Base-by-base conservation (phyloP, 2,797 vertebrate genomes). In the Chelonia mydas region DNA sequence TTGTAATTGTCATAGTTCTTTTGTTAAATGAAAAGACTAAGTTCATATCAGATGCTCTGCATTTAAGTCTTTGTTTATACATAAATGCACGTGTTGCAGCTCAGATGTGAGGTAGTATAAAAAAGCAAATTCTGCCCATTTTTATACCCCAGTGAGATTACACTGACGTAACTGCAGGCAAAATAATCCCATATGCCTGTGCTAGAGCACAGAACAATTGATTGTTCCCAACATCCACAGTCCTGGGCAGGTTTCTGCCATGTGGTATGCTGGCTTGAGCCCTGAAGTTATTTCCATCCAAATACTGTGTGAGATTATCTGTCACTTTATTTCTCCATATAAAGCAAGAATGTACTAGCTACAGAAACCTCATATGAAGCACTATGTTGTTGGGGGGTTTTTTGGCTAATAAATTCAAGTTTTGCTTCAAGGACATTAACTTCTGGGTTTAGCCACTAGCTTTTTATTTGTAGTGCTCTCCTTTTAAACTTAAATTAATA, bases 401-500 rank as follows among this genome's bases (percentile, higher is more conserved):
- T 81, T n/a, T 59, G 33, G 0, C 11, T 77, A 11, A 12, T 10
- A 49, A 16, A 41, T n/a, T 85, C 6, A n/a, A 49, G 7, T 54
- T 87, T 89, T 92, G 37, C 84, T 80, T 74, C 76, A 80, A 31
- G 72, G 83, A 50, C 37, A 68, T 86, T 72, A 49, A 3, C n/a
- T 68, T 80, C 31, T 61, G 37, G 95, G 53, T 90, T 76, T 21
- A 55, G 86, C 65, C 37, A 83, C 3, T 19, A 47, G 25, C 5
- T 37, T 79, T 77, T 54, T 53, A 31, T 37, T 91, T 84, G 49
- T 61, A 76, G 13, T 0, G 1, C 51, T 89, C 83, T 61, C 10
- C 78, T 90, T 86, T 93, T 27, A 84, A 90, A 78, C 76, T 45
- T 54, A 83, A 12, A 95, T 81, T 72, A 57, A 23, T 84, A 78